phyloP scores from a whole-genome alignment of 2,113 vertebrate genomes.

The Rhinopomastus cyanomelas region DNA sequence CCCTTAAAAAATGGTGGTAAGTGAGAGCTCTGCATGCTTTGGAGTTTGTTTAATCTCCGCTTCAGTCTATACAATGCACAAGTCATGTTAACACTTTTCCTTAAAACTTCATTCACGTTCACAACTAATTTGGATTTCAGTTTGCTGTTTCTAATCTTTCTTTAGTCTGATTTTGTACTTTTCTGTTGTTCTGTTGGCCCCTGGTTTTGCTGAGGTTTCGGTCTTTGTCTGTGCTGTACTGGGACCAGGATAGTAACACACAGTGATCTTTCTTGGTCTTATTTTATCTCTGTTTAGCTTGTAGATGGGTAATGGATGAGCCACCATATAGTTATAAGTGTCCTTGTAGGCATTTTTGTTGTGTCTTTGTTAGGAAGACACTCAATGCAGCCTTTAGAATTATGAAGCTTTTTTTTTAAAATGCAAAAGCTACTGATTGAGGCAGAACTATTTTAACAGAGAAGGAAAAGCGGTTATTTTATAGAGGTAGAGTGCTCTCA shows the following conservation, averaged over 20 bases:
- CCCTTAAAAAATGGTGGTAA: constrained; percentile 95
- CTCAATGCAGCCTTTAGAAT: neutral
- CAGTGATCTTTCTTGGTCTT: neutral
- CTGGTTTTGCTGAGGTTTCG: constrained; percentile 54
- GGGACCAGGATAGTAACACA: neutral
- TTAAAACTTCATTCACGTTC: constrained; percentile 82
- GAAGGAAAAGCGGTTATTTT: neutral
- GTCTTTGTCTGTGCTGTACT: constrained; percentile 67
- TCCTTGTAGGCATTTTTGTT: constrained; percentile 1
- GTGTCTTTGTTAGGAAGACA: neutral
- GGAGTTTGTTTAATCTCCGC: constrained; percentile 88
- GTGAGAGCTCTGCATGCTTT: constrained; percentile 95
- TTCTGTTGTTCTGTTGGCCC: constrained; percentile 74
- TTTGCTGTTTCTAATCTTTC: constrained; percentile 78
- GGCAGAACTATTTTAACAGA: neutral
- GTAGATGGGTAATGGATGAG: neutral
- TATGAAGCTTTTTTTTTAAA: neutral
- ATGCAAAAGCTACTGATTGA: neutral
- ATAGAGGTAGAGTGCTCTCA: neutral
- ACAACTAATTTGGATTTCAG: constrained; percentile 84
- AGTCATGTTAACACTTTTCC: constrained; percentile 80
- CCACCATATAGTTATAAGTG: neutral
- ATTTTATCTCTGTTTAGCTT: neutral
- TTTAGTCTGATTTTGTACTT: constrained; percentile 73
- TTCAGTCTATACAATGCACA: constrained; percentile 86